A percentile compares a stretch with the other conserved stretches of the same genome.
These are phyloP conservation scores for Menura novaehollandiae DNA, from an alignment of 2,113 vertebrate species.

Conservation along the genomic window DNA sequence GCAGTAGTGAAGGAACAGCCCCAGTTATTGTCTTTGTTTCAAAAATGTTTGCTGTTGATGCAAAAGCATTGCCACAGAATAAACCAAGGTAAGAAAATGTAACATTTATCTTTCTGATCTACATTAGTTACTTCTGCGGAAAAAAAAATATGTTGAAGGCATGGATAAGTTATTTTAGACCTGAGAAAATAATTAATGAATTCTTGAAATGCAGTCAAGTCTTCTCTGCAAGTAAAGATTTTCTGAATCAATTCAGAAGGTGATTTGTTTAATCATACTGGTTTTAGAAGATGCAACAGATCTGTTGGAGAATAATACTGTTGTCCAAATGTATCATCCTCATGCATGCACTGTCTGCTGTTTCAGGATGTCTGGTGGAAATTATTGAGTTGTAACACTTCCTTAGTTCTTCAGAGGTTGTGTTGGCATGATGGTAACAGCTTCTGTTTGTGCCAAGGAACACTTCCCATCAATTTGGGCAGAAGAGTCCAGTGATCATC, in stretches of 20 bases:
- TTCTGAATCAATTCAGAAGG: background rate
- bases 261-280: background rate
- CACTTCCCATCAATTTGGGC: background rate
- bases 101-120: background rate
- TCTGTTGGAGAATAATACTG: background rate
- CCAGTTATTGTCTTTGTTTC: conserved; percentile 94
- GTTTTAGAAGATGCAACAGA: background rate
- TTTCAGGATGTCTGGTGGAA: background rate
- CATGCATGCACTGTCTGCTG: background rate
- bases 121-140: background rate
- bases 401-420: background rate
- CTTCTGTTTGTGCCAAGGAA: background rate
- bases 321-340: background rate
- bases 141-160: background rate
- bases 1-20: conserved; percentile 78
- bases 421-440: background rate
- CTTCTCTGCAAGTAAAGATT: background rate
- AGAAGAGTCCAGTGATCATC: background rate
- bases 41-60: conserved; percentile 95
- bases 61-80: conserved; percentile 85
- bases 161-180: background rate
- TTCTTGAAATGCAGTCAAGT: background rate
- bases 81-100: conserved; percentile 82
- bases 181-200: background rate
- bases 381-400: background rate